A percentile compares a stretch with the other conserved stretches of the same genome.
These are phyloP conservation scores for Lycopodina hypogea DNA, from an alignment of 37 sponge, comb jelly and placozoan genomes.

Conservation along the genomic window DNA sequence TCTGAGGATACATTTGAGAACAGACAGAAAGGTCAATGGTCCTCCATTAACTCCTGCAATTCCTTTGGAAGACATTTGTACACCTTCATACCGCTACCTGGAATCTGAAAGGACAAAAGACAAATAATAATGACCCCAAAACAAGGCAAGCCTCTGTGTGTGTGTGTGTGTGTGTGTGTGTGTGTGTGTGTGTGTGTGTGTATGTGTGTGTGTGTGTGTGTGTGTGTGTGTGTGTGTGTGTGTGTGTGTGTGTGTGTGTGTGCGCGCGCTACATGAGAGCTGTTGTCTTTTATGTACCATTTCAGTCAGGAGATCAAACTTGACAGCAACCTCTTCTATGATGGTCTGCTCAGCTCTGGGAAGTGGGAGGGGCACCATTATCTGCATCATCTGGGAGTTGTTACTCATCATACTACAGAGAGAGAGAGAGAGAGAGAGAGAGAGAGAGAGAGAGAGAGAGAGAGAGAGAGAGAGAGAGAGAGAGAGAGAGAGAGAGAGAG, in stretches of 20 bases:
- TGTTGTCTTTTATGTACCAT: constrained; percentile 2
- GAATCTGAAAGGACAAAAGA: constrained; percentile 2
- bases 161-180: too few relatives aligned
- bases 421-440: too few relatives aligned
- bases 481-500: too few relatives aligned
- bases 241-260: too few relatives aligned
- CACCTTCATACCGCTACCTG: constrained; percentile 21
- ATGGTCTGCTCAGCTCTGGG: constrained; percentile 18
- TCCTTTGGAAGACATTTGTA: constrained; percentile 11
- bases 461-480: too few relatives aligned
- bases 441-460: too few relatives aligned
- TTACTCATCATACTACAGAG: constrained; percentile 20
- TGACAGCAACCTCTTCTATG: constrained; percentile 15
- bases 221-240: too few relatives aligned
- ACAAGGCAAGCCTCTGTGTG: background rate
- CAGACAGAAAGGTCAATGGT: background rate
- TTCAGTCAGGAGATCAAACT: constrained; percentile 33
- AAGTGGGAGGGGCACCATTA: constrained; percentile 32
- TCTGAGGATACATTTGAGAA: too few relatives aligned
- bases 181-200: too few relatives aligned
- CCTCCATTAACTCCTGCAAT: background rate
- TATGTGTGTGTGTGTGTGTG: too few relatives aligned
- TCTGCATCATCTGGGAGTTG: constrained; percentile 25
- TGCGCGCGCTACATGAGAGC: too few relatives aligned
- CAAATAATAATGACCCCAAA: too few relatives aligned